Percentiles rank a stretch among this genome's conserved stretches.
These are phyloP conservation scores for Neoniphon sammara DNA, from an alignment of 2,797 vertebrate genomes.

Conservation along the genomic window DNA sequence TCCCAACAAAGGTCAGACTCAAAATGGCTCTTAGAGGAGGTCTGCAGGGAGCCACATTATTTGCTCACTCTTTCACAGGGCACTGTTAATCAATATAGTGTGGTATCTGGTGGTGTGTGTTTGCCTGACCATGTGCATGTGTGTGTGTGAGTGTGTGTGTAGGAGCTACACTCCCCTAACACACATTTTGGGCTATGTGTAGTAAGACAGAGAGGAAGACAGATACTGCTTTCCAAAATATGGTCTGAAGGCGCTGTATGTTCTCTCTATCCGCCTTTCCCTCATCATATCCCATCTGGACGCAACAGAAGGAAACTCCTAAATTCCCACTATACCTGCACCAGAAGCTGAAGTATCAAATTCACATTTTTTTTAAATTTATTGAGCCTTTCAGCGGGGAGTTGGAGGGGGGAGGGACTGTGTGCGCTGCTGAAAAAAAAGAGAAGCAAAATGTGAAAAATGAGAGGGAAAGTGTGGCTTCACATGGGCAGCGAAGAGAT, in stretches of 20 bases:
- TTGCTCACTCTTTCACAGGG: slow-evolving; percentile 31
- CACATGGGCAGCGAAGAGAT: slow-evolving; percentile 47
- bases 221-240: slow-evolving; percentile 14
- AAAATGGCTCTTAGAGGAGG: slow-evolving; percentile 43
- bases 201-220: slow-evolving; percentile 14
- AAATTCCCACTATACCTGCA: not conserved
- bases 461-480: slow-evolving; percentile 21
- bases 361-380: slow-evolving; percentile 16
- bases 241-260: not conserved
- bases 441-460: slow-evolving; percentile 48
- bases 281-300: slow-evolving; percentile 37
- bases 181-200: slow-evolving; percentile 21
- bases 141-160: not conserved
- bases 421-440: slow-evolving; percentile 24
- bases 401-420: not conserved
- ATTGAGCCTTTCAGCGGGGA: slow-evolving; percentile 18
- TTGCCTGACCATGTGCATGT: not conserved
- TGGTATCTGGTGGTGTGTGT: slow-evolving; percentile 14
- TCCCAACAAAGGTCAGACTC: slow-evolving; percentile 59
- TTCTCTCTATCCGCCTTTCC: slow-evolving; percentile 27
- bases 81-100: slow-evolving; percentile 46
- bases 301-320: slow-evolving; percentile 14
- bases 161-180: slow-evolving; percentile 4
- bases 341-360: not conserved
- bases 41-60: slow-evolving; percentile 46